Base-by-base conservation (phyloP, 2,113 vertebrate genomes). In the Haemorhous mexicanus region DNA sequence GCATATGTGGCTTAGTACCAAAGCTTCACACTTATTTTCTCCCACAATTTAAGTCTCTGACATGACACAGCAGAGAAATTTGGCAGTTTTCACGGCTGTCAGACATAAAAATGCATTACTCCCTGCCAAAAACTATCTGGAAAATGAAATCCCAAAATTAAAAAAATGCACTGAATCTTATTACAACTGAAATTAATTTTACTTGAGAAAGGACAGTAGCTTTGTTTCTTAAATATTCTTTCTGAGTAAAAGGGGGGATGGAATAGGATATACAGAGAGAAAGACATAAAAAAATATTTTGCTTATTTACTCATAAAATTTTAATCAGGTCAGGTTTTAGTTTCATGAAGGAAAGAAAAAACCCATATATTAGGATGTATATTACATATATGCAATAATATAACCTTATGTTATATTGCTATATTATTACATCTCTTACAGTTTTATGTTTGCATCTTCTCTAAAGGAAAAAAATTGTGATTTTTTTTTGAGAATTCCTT, bases 121-220 rank as follows among this genome's bases (percentile, higher is more conserved):
- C 28, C 58, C 56, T 94, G 94, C 89, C 89, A 95, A 94, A 93
- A 95, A 44, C 44, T 64, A 91, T 91, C 85, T 61, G 89, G 91
- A 91, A 72, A 92, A 93, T 15, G 32, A 93, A 70, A 96, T 75
- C 20, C 16, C 85, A 87, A 94, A 92, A 46, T 59, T 18, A 53
- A 47, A 84, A 89, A 85, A 37, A 1, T 44, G 73, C 41, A 78
- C 11, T 58, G 41, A 85, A 76, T 50, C 81, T 61, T 96, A 58
- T 23, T 84, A 84, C 52, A 75, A 84, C 88, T 86, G 52, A 92
- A 78, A 39, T 24, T 50, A 50, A 78, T 80, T 91, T 73, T 78
- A 94, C 79, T 89, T 47, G 21, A 73, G 83, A 50, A 95, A 53
- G 33, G 63, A 90, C 41, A 81, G 52, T 9, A 73, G 46, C 58